Base-by-base conservation (phyloP, 2,113 vertebrate species). In the Myodes glareolus region DNA sequence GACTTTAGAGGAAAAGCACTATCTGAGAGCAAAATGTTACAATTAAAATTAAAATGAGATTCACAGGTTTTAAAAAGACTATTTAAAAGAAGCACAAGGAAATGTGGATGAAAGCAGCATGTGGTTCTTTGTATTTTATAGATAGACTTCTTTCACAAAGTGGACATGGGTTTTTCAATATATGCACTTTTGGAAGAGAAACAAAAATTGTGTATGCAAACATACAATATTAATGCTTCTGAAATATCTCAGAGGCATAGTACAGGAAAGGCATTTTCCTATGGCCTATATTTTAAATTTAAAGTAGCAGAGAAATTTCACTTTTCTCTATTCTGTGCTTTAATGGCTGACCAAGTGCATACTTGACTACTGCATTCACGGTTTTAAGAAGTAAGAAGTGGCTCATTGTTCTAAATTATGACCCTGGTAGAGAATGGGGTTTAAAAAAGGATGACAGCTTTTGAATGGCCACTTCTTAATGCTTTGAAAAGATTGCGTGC, bases 21-120 rank as follows among this genome's bases (percentile, higher is more conserved):
- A 82, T 77, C 19, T 65, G 95, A 97, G 94, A 85, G 67, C 45
- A 91, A 97, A 96, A 67, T 88, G 72, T 93, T 96, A 92, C 67
- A 97, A 96, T 98, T 97, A 97, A 97, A 96, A 97, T 97, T 90
- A 92, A 98, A 98, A 96, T 97, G 67, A 97, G 91, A 68, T 82
- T 87, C 73, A 61, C 45, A 91, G 47, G 50, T 36, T 72, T 96
- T 90, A 33, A 87, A 97, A 98, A 87, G 85, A 84, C 14, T 75
- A 5, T 85, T 97, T 97, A 76, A 82, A 91, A 87, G 85, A 95
- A 91, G 80, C 63, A 90, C 70, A 90, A 67, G 81, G 47, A 86
- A 94, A n/a, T 78, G 11, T 17, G 65, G 50, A 94, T 92, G 88
- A 95, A 95, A 95, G 42, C 81, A 95, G 81, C 95, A 97, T 97